Evolutionary conservation across 1,140 invertebrate species (phyloP), one percentile per base, ranked within the genome.

Genomic region (Mycetomoellerius zeteki): DNA sequence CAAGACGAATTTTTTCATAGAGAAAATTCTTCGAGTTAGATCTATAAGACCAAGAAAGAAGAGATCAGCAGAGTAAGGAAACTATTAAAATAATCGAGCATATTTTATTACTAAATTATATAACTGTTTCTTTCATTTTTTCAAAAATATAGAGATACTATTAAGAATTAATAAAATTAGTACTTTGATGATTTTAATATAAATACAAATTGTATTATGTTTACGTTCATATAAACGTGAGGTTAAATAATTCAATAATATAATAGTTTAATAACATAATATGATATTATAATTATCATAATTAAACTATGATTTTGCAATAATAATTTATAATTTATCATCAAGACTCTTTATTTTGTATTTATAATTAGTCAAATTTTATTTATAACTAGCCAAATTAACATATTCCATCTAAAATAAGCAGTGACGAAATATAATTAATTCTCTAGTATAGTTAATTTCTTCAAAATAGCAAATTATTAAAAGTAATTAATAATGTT

Each of bases 81-180:
- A 58, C 12, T 56, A 43, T 81, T 81, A 72, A 81, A 71, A 71
- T 2, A 0, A 27, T 1, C 19, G 16, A 21, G 19, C 30, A 19
- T 65, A 65, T 67, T 58, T 72, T 43, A 1, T 43, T 71, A 81
- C 12, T 24, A 30, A 73, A 52, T 58, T 72, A 60, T 72, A 62
- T 47, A 33, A 8, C 4, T 43, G 6, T 14, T 33, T 16, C 64
- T 64, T 0, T 47, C 21, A 73, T 56, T 75, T 3, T 60, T 24
- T 37, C 4, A 24, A 16, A 24, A 58, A 58, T 37, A 75, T 19
- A 43, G 3, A 24, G 8, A 27, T 30, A 8, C 12, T 65, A 30
- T 19, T 47, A n/a, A 76, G 8, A 3, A 65, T n/a, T n/a, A 21
- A 50, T n/a, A n/a, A n/a, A n/a, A n/a, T 33, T 47, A 65, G 3